phyloP scores from a whole-genome alignment of 2,113 vertebrate species.

The Tursiops truncatus region DNA sequence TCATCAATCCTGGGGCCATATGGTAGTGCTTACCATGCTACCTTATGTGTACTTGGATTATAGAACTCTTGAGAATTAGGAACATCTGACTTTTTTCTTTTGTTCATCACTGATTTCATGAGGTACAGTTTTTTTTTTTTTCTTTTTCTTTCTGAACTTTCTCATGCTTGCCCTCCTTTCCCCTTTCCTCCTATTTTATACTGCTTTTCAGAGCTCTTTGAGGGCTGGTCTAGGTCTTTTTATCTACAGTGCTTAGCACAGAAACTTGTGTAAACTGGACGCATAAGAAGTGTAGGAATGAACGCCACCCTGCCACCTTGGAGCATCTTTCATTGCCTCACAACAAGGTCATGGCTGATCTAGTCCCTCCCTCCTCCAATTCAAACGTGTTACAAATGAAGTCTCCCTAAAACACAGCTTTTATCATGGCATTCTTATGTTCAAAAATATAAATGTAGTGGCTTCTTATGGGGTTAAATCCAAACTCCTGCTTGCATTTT shows the following conservation, averaged over 20 bases:
- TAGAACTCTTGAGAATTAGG: neutral
- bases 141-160: neutral
- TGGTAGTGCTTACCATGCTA: neutral
- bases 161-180: neutral
- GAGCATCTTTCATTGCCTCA: neutral
- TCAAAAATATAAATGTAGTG: neutral
- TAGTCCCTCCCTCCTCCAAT: neutral
- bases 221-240: neutral
- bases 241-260: neutral
- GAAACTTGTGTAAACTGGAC: neutral
- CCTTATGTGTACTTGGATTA: neutral
- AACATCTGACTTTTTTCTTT: neutral
- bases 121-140: neutral
- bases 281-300: neutral
- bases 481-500: neutral
- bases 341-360: neutral
- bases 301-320: neutral
- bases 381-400: neutral
- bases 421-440: neutral
- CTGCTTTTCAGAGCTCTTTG: neutral
- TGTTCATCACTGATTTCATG: neutral
- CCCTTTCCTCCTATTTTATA: neutral
- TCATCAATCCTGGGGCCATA: neutral
- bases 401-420: neutral
- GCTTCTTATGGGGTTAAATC: neutral